phyloP scores from a whole-genome alignment of 2,797 vertebrate species.

The Furcifer pardalis region DNA sequence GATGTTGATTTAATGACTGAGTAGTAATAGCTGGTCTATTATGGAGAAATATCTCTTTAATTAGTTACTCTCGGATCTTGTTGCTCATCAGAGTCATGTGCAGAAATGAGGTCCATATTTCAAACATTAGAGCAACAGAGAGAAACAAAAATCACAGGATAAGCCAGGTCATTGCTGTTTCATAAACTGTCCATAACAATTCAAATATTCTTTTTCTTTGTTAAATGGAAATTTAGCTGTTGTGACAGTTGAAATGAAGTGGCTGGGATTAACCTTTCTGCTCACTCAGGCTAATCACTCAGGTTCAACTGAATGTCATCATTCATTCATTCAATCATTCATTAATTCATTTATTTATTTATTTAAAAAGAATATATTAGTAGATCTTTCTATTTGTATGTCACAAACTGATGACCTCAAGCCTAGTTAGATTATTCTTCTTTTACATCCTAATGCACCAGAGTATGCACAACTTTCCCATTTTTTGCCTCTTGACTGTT shows the following conservation, averaged over 20 bases:
- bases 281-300: constrained; percentile 1
- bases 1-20: neutral
- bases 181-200: neutral
- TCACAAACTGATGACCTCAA: constrained; percentile 34
- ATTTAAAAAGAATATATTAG: neutral
- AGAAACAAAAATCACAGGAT: neutral
- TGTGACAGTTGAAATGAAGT: constrained; percentile 1
- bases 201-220: neutral
- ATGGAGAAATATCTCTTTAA: neutral
- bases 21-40: neutral
- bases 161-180: neutral
- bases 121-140: neutral
- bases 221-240: neutral
- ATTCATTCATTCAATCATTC: neutral
- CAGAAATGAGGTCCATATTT: neutral
- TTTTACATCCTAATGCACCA: constrained; percentile 43
- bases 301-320: constrained; percentile 30
- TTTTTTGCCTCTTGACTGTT: constrained; percentile 58
- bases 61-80: neutral
- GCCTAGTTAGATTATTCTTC: constrained; percentile 25
- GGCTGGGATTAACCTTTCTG: neutral
- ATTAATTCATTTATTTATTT: neutral
- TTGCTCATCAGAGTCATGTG: neutral
- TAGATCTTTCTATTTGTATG: neutral
- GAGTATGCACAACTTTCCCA: constrained; percentile 38